Evolutionary conservation across 1,140 invertebrate species (phyloP), one percentile per base, ranked within the genome.

Genomic region (Diorhabda sublineata): DNA sequence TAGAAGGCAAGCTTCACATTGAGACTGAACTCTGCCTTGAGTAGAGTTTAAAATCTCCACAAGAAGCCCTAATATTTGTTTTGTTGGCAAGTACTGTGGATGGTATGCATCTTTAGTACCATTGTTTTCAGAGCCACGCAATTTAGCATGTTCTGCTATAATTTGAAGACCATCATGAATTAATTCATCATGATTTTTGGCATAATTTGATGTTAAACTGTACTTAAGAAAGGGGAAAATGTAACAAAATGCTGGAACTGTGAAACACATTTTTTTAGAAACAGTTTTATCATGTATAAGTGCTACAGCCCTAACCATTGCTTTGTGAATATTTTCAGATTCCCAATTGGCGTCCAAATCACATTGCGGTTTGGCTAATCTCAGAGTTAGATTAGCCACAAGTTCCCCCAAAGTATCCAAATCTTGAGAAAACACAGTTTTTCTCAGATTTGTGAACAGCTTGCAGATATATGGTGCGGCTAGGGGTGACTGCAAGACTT

Each of bases 41-140:
- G 87, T 88, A n/a, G 78, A 87, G 71, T 85, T 88, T 88, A 45
- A 4, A 58, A 64, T 83, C 69, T 94, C 85, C 52, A 97, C 87
- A 6, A 97, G 83, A 11, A 95, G 80, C 59, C 89, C 83, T 73
- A 96, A 89, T 85, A 98, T 91, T 68, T 93, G 88, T 74, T 88
- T 86, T 59, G 91, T 84, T 3, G 96, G 95, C 69, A 97, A 83
- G 58, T 92, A 86, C 63, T 85, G 82, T 0, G 95, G 94, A 82
- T 93, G 87, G 64, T 87, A 85, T 58, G 86, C 78, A 71, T 89
- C 86, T 45, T 83, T 82, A 0, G 81, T 72, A 66, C 84, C 80
- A 6, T 75, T 72, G 11, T 69, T 66, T 4, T 78, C 72, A 52
- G 78, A 79, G 2, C 83, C 84, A 69, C 89, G 84, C 66, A 90